These are phyloP conservation scores for Trypoxylon attenuatum DNA, from an alignment of 2,888 invertebrate genomes.

Conservation along the genomic window DNA sequence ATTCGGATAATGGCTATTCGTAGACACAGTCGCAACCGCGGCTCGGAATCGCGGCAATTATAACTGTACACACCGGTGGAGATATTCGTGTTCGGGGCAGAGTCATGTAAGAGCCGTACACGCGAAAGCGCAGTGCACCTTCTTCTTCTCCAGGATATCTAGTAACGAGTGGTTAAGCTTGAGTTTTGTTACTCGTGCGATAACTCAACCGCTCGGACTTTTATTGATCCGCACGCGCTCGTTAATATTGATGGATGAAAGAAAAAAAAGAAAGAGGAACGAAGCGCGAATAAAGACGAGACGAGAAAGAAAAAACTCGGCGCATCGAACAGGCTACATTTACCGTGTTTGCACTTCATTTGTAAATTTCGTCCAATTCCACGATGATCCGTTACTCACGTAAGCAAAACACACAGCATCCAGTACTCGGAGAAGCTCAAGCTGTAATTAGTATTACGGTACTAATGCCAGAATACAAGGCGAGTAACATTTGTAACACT, in stretches of 20 bases:
- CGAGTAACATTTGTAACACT: too few relatives aligned
- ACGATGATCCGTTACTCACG: too few relatives aligned
- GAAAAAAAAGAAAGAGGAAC: neutral
- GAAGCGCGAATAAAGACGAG: neutral
- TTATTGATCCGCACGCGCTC: slow-evolving; percentile 17
- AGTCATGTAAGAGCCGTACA: too few relatives aligned
- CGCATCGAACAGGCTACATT: too few relatives aligned
- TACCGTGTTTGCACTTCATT: too few relatives aligned
- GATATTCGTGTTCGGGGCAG: slow-evolving; percentile 7
- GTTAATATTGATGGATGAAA: slow-evolving; percentile 7
- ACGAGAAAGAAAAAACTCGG: neutral
- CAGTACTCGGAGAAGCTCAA: too few relatives aligned
- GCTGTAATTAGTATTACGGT: too few relatives aligned
- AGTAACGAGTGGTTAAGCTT: slow-evolving; percentile 22
- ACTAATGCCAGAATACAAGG: too few relatives aligned
- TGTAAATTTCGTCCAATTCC: too few relatives aligned
- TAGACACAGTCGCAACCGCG: slow-evolving; percentile 56
- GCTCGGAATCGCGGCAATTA: slow-evolving; percentile 58
- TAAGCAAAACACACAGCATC: too few relatives aligned
- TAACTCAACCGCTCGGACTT: slow-evolving; percentile 15
- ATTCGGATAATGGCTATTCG: slow-evolving; percentile 60
- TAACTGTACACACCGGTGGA: slow-evolving; percentile 51
- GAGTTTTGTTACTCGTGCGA: slow-evolving; percentile 10
- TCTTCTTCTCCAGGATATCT: slow-evolving; percentile 20
- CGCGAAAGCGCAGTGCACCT: slow-evolving; percentile 4